Percentiles rank a stretch among this genome's conserved stretches.
phyloP scores from a whole-genome alignment of 1,140 invertebrate species.

The Philaenus spumarius region DNA sequence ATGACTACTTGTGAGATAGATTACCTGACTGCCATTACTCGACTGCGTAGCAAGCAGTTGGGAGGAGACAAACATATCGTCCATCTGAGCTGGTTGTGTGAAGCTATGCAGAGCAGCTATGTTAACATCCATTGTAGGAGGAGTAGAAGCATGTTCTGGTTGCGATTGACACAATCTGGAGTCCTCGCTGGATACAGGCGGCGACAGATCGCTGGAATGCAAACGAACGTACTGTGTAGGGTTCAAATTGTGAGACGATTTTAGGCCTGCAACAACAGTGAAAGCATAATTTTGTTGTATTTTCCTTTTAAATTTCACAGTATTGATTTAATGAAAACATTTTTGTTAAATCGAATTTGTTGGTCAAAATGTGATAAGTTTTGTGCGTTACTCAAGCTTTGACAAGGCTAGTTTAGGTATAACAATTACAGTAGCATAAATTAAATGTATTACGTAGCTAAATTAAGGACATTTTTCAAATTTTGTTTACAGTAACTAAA shows the following conservation, averaged over 20 bases:
- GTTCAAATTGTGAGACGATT: neutral
- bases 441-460: too few species aligned
- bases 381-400: too few species aligned
- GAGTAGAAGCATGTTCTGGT: conserved; percentile 32
- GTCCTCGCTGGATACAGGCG: conserved; percentile 22
- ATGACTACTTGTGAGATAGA: too few species aligned
- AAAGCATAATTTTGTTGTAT: neutral
- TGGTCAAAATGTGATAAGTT: too few species aligned
- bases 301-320: neutral
- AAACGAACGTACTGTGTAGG: neutral
- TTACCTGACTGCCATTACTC: conserved; percentile 40
- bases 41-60: conserved; percentile 62
- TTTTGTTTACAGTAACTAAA: too few species aligned
- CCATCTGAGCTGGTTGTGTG: conserved; percentile 79
- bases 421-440: too few species aligned
- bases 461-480: too few species aligned
- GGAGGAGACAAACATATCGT: conserved; percentile 72
- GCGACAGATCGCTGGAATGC: conserved; percentile 28
- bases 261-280: neutral
- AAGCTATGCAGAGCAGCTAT: conserved; percentile 41
- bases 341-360: too few species aligned
- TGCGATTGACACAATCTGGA: conserved; percentile 37
- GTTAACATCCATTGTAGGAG: neutral
- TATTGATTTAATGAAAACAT: neutral
- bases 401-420: too few species aligned